Percentiles rank a stretch among this genome's conserved stretches.
Evolutionary conservation across 2,888 invertebrate species (phyloP).

Genomic region (Entomobrya multifasciata): DNA sequence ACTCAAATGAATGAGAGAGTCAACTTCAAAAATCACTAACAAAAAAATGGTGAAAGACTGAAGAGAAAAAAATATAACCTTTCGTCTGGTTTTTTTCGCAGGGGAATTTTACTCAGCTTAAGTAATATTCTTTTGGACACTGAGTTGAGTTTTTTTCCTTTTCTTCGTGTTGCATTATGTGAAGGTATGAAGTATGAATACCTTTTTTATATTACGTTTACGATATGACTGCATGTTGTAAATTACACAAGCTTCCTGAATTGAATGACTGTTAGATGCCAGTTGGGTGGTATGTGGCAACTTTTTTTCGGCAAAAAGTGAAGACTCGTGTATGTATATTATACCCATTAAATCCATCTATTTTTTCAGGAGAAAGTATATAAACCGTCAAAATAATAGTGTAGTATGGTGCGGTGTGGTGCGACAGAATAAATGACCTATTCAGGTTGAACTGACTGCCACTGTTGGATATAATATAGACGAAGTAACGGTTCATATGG

Average conservation of each 20-base stretch:
- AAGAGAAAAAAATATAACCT: conserved; percentile 35
- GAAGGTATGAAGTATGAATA: not conserved
- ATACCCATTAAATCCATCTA: not conserved
- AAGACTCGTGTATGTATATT: not conserved
- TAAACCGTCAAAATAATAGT: too few species aligned
- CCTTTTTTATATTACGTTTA: not conserved
- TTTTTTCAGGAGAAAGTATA: not conserved
- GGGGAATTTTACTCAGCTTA: conserved; percentile 49
- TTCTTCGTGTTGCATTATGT: not conserved
- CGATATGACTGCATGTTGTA: conserved; percentile 26
- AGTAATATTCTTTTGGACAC: conserved; percentile 29
- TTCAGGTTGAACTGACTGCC: not conserved
- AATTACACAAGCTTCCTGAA: conserved; percentile 59
- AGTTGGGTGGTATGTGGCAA: conserved; percentile 34
- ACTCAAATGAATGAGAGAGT: conserved; percentile 58
- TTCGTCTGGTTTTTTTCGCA: conserved; percentile 49
- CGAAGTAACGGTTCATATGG: not conserved
- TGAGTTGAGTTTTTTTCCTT: not conserved
- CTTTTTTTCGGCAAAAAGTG: not conserved
- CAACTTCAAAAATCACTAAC: not conserved
- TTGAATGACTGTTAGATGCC: conserved; percentile 39
- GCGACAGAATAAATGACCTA: not conserved
- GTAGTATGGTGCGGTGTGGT: not conserved
- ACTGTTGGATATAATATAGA: not conserved
- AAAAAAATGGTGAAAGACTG: not conserved